A percentile compares a stretch with the other conserved stretches of the same genome.
Conservation (phyloP, 2,113 vertebrate genomes). For the Raja brachyura region DNA sequence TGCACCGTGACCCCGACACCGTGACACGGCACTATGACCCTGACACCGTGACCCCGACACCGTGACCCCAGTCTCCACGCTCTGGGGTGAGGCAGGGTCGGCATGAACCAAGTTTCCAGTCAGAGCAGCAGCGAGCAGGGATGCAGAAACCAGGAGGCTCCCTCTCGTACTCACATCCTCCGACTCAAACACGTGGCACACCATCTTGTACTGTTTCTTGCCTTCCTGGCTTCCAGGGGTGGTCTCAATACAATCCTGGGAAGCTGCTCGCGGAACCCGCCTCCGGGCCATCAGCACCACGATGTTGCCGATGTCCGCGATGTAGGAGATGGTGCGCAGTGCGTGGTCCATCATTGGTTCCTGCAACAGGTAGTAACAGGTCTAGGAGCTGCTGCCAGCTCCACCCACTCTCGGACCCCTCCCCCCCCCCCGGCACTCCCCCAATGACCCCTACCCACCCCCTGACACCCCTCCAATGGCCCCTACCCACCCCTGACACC, state of each 20-base stretch:
- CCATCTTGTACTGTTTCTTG: constrained; percentile 98
- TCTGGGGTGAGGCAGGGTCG: too few relatives aligned
- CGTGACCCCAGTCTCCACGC: too few relatives aligned
- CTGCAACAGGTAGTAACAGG: constrained; percentile 49
- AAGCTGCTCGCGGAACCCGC: constrained; percentile 85
- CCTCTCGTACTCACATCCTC: constrained; percentile 78
- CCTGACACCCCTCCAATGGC: too few relatives aligned
- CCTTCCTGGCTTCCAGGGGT: constrained; percentile 81
- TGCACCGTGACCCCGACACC: too few relatives aligned
- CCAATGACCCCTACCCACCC: too few relatives aligned
- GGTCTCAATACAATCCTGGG: constrained; percentile 93
- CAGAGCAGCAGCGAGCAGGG: not conserved
- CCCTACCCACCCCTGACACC: too few relatives aligned
- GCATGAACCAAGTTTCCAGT: too few relatives aligned
- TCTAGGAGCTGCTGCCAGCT: not conserved
- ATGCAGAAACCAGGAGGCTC: not conserved
- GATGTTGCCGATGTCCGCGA: constrained; percentile 92
- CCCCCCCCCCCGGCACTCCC: too few relatives aligned
- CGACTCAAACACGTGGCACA: constrained; percentile 95
- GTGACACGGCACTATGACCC: too few relatives aligned
- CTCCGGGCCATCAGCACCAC: constrained; percentile 94
- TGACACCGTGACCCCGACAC: too few relatives aligned
- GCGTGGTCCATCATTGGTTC: constrained; percentile 99
- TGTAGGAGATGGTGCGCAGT: constrained; percentile 93
- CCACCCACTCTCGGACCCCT: not conserved